Percentiles rank a stretch among this genome's conserved stretches.
These are phyloP conservation scores for Spodoptera frugiperda DNA, from an alignment of 1,140 invertebrate species.

Conservation along the genomic window DNA sequence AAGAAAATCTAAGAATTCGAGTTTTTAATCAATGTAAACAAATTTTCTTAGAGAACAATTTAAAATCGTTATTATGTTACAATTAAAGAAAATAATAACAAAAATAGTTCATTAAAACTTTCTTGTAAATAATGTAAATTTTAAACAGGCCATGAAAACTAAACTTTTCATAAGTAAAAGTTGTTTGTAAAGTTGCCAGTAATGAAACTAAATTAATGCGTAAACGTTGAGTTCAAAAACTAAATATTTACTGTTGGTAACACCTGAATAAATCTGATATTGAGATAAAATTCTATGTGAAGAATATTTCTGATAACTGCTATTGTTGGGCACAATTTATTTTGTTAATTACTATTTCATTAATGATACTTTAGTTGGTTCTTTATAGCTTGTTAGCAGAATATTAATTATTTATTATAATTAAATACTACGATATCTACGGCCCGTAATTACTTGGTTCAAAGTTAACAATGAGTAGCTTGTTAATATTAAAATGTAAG, in stretches of 20 bases:
- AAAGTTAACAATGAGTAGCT: too few relatives aligned
- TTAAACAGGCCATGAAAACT: neutral
- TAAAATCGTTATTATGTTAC: too few relatives aligned
- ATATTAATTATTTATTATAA: too few relatives aligned
- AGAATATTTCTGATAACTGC: neutral
- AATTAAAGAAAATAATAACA: neutral
- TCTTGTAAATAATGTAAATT: neutral
- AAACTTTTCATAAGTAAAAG: neutral
- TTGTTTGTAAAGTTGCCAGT: neutral
- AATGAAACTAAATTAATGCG: neutral
- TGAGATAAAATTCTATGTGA: neutral
- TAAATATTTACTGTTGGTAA: neutral
- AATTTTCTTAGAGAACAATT: too few relatives aligned
- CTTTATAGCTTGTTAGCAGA: neutral
- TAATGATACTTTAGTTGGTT: neutral
- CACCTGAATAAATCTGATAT: conserved; percentile 11
- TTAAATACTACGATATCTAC: too few relatives aligned
- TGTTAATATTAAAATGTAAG: too few relatives aligned
- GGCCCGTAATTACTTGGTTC: too few relatives aligned
- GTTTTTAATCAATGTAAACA: too few relatives aligned
- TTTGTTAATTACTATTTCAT: conserved; percentile 1
- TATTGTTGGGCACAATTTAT: neutral
- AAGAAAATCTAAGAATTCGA: too few relatives aligned
- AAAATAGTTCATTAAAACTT: conserved; percentile 20
- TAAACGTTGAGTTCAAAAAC: neutral